Evolutionary conservation across 2,797 vertebrate species (phyloP).

Genomic region (Galago senegalensis): DNA sequence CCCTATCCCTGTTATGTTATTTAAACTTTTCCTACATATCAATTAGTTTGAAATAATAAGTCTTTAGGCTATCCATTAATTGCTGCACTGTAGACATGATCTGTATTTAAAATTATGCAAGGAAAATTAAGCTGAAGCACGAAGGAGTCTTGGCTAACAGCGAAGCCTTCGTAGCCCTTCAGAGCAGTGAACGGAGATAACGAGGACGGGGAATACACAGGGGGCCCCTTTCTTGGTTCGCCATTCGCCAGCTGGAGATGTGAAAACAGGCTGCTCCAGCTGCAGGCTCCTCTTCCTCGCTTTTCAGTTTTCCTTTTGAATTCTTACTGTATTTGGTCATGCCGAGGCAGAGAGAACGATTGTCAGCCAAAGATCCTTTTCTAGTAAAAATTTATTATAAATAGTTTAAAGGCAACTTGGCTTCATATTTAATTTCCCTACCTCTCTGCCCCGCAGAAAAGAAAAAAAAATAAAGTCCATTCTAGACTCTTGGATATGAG

Average conservation of each 20-base stretch:
- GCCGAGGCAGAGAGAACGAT: background rate
- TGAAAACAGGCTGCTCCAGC: slow-evolving; percentile 60
- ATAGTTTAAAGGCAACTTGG: slow-evolving; percentile 70
- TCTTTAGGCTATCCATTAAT: slow-evolving; percentile 93
- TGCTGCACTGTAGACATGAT: slow-evolving; percentile 89
- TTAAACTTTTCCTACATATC: slow-evolving; percentile 91
- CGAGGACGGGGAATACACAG: slow-evolving; percentile 86
- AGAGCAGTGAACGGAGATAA: slow-evolving; percentile 82
- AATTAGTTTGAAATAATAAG: slow-evolving; percentile 92
- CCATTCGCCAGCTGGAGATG: slow-evolving; percentile 70
- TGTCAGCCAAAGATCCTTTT: slow-evolving; percentile 79
- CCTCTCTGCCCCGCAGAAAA: background rate
- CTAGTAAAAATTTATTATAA: slow-evolving; percentile 76
- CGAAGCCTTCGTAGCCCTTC: slow-evolving; percentile 86
- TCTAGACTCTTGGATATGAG: slow-evolving; percentile 29
- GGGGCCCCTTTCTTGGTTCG: slow-evolving; percentile 79
- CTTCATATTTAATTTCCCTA: slow-evolving; percentile 50
- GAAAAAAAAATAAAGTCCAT: background rate
- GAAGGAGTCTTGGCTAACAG: slow-evolving; percentile 88
- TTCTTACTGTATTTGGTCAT: slow-evolving; percentile 80
- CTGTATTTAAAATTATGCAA: slow-evolving; percentile 90
- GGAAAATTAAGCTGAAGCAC: slow-evolving; percentile 90
- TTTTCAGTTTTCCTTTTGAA: slow-evolving; percentile 70
- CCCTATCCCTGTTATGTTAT: slow-evolving; percentile 86
- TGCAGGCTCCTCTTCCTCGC: background rate